Conservation (phyloP, 2,113 vertebrate genomes). For the Eidolon helvum region DNA sequence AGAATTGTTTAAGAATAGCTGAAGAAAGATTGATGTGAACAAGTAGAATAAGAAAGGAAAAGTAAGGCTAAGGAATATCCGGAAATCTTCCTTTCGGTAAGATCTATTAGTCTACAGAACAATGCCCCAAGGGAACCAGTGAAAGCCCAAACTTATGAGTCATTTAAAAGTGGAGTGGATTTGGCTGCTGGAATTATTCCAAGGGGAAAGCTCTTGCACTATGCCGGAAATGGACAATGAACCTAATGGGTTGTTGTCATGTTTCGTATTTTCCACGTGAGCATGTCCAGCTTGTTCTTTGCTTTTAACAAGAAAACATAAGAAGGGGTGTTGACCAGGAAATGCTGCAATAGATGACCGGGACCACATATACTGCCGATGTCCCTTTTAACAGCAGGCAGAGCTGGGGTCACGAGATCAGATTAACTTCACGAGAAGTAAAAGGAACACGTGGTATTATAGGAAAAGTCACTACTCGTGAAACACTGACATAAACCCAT, state of each 20-base stretch:
- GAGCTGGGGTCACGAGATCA: neutral
- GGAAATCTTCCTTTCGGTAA: conserved; percentile 33
- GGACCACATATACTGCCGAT: neutral
- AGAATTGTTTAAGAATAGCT: conserved; percentile 32
- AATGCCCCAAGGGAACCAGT: conserved; percentile 24
- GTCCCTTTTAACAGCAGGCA: neutral
- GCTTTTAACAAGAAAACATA: neutral
- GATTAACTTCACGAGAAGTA: neutral
- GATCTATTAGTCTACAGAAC: conserved; percentile 36
- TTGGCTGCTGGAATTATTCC: conserved; percentile 44
- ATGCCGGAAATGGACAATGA: neutral
- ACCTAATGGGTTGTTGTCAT: neutral
- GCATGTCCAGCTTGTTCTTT: neutral
- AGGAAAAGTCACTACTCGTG: neutral
- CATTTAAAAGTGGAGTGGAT: conserved; percentile 16
- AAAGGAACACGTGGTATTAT: neutral
- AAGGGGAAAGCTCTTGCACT: neutral
- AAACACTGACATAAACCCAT: neutral
- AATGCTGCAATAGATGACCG: neutral
- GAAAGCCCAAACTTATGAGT: conserved; percentile 38
- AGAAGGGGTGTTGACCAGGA: neutral
- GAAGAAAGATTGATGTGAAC: neutral
- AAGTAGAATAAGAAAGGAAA: conserved; percentile 27
- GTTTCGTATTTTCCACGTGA: neutral
- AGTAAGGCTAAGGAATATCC: conserved; percentile 14